Percentiles rank a stretch among this genome's conserved stretches.
phyloP scores from a whole-genome alignment of 1,140 invertebrate species.

The Formica exsecta region DNA sequence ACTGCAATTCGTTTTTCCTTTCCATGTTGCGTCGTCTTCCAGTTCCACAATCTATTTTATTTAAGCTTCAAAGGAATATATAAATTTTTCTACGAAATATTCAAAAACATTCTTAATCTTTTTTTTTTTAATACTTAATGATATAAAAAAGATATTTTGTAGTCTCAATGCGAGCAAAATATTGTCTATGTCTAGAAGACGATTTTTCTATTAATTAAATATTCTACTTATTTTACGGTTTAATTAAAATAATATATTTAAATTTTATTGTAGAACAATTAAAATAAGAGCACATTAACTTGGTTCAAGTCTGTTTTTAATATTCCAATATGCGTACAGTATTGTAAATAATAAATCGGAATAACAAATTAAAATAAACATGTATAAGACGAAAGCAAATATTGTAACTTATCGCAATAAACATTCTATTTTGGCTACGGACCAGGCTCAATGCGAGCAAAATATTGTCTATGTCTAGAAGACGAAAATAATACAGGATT shows the following conservation, averaged over 20 bases:
- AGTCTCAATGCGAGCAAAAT: not conserved
- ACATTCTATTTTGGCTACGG: not conserved
- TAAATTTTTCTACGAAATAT: not conserved
- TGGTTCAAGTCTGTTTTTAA: not conserved
- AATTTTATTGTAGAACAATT: not conserved
- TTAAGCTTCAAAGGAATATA: not conserved
- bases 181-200: not conserved
- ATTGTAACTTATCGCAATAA: not conserved
- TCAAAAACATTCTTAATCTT: not conserved
- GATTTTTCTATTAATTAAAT: not conserved
- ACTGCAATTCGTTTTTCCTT: not conserved
- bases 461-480: no score
- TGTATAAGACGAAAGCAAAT: not conserved
- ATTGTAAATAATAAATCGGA: conserved; percentile 13
- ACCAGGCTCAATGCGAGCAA: not conserved
- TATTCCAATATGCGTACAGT: not conserved
- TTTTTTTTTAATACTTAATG: not conserved
- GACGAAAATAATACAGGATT: no score
- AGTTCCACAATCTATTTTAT: not conserved
- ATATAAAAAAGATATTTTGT: not conserved
- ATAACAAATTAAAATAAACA: conserved; percentile 16
- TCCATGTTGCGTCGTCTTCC: not conserved
- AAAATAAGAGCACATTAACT: not conserved
- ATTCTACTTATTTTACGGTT: conserved; percentile 14
- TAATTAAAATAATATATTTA: not conserved